A percentile compares a stretch with the other conserved stretches of the same genome.
phyloP scores from a whole-genome alignment of 2,797 vertebrate species.

The Acomys russatus region DNA sequence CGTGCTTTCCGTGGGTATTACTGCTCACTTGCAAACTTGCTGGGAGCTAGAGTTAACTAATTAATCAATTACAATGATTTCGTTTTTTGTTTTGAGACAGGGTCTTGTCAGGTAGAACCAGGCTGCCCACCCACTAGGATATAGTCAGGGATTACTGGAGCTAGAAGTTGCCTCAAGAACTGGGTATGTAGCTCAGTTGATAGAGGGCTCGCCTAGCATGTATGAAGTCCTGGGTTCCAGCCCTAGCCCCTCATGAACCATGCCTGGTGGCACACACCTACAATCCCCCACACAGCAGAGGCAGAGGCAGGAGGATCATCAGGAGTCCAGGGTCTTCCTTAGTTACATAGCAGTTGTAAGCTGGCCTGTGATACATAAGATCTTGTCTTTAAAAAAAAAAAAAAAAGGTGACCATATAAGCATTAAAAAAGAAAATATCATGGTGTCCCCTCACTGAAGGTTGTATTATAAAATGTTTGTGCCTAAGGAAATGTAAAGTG shows the following conservation, averaged over 20 bases:
- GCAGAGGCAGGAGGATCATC: background rate
- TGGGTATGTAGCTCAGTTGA: background rate
- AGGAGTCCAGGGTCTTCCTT: background rate
- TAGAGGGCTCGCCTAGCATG: background rate
- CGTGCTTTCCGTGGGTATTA: background rate
- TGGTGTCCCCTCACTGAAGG: background rate
- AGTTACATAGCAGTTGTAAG: background rate
- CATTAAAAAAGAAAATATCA: conserved; percentile 32
- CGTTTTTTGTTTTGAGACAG: background rate
- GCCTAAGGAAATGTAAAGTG: conserved; percentile 22
- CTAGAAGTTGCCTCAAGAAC: background rate
- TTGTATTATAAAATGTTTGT: conserved; percentile 41
- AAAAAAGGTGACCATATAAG: conserved; percentile 16
- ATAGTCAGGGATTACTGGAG: background rate
- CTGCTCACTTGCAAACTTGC: background rate
- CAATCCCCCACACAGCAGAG: background rate
- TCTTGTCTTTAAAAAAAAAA: background rate
- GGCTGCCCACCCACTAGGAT: background rate
- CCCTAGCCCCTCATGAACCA: background rate
- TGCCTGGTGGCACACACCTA: background rate
- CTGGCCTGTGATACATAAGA: background rate
- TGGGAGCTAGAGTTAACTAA: background rate
- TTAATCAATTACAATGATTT: background rate
- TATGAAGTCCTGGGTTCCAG: background rate
- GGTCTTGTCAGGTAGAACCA: background rate